A percentile compares a stretch with the other conserved stretches of the same genome.
Conservation (phyloP, 2,888 invertebrate species). For the Lydus trimaculatus region DNA sequence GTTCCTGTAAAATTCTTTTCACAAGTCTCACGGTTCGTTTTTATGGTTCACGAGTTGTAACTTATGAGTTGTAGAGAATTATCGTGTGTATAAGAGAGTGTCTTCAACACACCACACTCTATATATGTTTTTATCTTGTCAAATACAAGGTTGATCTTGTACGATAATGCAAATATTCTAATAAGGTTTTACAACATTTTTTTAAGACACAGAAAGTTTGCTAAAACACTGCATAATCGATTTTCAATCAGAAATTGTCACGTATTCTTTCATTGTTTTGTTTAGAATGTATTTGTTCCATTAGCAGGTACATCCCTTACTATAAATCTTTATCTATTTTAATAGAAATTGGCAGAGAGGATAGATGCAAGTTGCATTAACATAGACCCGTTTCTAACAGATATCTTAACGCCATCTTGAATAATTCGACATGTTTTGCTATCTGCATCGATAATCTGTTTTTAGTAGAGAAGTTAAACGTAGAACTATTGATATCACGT, state of each 20-base stretch:
- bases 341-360: constrained; percentile 40
- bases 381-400: constrained; percentile 45
- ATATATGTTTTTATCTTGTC: neutral
- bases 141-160: neutral
- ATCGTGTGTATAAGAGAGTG: constrained; percentile 36
- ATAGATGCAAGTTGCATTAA: constrained; percentile 46
- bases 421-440: constrained; percentile 56
- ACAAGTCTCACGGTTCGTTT: constrained; percentile 32
- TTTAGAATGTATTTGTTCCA: no score
- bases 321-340: constrained; percentile 41
- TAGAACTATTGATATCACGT: constrained; percentile 57
- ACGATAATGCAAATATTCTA: neutral
- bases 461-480: constrained; percentile 41
- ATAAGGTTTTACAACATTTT: neutral
- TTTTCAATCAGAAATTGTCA: no score
- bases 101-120: neutral
- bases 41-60: constrained; percentile 38
- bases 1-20: constrained; percentile 26
- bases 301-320: no score
- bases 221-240: no score
- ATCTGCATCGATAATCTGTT: constrained; percentile 57
- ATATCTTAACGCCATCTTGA: constrained; percentile 58
- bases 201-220: no score
- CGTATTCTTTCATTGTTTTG: no score
- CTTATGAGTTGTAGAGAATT: constrained; percentile 35